Base-by-base conservation (phyloP, 2,797 vertebrate species). In the Phalloptychus januarius region DNA sequence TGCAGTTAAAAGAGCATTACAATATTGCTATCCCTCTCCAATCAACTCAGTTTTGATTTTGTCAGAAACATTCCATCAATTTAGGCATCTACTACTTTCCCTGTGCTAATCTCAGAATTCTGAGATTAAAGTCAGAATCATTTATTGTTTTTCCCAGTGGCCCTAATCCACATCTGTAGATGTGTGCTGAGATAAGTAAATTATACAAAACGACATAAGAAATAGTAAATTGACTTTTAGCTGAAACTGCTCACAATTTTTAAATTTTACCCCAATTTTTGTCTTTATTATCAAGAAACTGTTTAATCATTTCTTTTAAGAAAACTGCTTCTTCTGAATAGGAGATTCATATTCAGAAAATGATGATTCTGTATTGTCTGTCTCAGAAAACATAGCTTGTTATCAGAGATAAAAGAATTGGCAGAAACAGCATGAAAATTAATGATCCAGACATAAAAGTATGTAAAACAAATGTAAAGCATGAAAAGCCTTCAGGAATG, bases 381-480 rank as follows among this genome's bases (percentile, higher is more conserved):
- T 65, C 20, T 20, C 31, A 65, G 12, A 61, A 65, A 65, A 65
- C 61, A 36, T 38, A 2, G 38, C 7, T 23, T 31, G 5, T 61
- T 18, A 61, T 31, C 28, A 61, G 28, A 15, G 58, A 58, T 58
- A 58, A 31, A 15, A 58, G 13, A 20, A 63, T 12, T 10, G 18
- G 36, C 33, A 65, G 61, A 65, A 23, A 31, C 33, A 4, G 7
- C 33, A 65, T 65, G 58, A 61, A 33, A 61, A 31, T 61, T 12
- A 33, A 33, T 61, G 61, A 36, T 18, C 33, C 61, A 65, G 16
- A 36, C 61, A 38, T 82, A 72, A 78, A 45, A 70, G n/a, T 77
- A 63, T 63, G 44, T 70, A 81, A 77, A 80, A 38, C 46, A n/a
- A 74, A 77, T 71, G 44, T 72, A n/a, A 54, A n/a, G 16, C 33